Conservation (phyloP, 1,140 invertebrate genomes). For the Oncopodura yosiiana region DNA sequence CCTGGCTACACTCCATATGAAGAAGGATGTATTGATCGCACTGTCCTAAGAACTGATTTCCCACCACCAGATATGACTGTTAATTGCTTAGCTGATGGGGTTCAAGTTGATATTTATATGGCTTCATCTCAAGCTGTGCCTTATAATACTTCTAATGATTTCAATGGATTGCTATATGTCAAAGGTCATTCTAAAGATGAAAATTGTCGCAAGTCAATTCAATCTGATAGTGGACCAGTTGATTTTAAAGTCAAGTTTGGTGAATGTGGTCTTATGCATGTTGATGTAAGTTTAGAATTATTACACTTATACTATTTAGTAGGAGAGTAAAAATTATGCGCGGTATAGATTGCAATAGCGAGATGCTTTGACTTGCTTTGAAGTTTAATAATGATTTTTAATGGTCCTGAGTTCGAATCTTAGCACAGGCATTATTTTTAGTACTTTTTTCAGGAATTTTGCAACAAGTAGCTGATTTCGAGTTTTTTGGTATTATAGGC, state of each 20-base stretch:
- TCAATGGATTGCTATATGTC: slow-evolving; percentile 84
- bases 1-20: slow-evolving; percentile 59
- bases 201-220: slow-evolving; percentile 69
- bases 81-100: slow-evolving; percentile 79
- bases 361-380: too few species aligned
- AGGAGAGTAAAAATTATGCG: too few species aligned
- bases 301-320: too few species aligned
- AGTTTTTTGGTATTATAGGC: too few species aligned
- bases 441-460: too few species aligned
- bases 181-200: slow-evolving; percentile 90
- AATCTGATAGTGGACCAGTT: slow-evolving; percentile 59
- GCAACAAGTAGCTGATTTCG: too few species aligned
- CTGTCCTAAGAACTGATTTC: slow-evolving; percentile 62
- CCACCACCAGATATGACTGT: slow-evolving; percentile 68
- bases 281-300: slow-evolving; percentile 79
- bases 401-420: too few species aligned
- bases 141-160: slow-evolving; percentile 53
- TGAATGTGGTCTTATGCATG: slow-evolving; percentile 78
- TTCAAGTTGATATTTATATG: slow-evolving; percentile 74
- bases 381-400: too few species aligned
- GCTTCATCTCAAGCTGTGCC: not conserved
- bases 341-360: too few species aligned
- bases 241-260: slow-evolving; percentile 86
- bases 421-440: too few species aligned
- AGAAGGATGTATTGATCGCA: too few species aligned